phyloP scores from a whole-genome alignment of 2,113 vertebrate species.

The Dicrurus megarhynchus region DNA sequence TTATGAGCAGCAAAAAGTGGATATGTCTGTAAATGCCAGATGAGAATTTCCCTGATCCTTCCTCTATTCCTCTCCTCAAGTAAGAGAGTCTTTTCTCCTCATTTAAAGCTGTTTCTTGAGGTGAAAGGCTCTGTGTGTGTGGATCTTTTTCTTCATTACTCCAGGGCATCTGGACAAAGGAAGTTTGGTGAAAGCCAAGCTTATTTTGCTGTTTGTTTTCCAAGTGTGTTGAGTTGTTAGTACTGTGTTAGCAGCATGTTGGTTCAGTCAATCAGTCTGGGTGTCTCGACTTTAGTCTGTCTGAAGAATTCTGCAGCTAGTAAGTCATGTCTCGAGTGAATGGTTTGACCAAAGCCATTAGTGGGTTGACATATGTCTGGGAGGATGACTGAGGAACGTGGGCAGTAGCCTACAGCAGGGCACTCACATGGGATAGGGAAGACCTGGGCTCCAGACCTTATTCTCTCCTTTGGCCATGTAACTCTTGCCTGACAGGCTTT shows the following conservation, averaged over 20 bases:
- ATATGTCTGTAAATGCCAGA: background rate
- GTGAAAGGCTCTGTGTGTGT: background rate
- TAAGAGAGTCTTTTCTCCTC: background rate
- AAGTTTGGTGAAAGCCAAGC: background rate
- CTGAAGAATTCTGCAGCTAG: background rate
- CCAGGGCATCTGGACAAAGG: background rate
- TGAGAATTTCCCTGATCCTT: background rate
- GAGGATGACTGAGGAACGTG: background rate
- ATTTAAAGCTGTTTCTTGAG: background rate
- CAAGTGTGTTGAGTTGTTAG: background rate
- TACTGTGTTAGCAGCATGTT: background rate
- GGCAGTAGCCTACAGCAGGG: background rate
- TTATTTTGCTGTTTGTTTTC: background rate
- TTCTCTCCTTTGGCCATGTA: background rate
- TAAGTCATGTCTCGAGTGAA: background rate
- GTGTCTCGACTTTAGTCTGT: background rate
- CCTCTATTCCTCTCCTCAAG: background rate
- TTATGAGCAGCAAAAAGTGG: background rate
- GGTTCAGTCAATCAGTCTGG: background rate
- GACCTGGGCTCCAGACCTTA: background rate
- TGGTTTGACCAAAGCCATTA: background rate
- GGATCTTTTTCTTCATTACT: background rate
- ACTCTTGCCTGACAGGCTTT: background rate
- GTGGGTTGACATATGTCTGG: background rate
- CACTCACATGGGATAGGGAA: background rate